Percentiles rank a stretch among this genome's conserved stretches.
phyloP scores from a whole-genome alignment of 1,140 invertebrate species.

The Drosophila seguyi region DNA sequence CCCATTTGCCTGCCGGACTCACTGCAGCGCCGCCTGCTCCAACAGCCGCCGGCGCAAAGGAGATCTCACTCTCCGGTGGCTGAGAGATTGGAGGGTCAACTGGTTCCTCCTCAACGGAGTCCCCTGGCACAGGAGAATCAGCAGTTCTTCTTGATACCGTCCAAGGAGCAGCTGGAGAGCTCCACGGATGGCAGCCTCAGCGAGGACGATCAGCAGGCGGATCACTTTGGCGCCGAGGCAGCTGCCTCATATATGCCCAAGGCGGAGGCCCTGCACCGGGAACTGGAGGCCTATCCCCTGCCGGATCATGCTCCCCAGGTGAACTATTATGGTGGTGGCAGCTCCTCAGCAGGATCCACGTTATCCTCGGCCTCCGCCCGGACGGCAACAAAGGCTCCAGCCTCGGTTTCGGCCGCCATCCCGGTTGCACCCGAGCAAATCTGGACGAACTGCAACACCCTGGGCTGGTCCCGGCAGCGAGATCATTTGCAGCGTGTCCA shows the following conservation, averaged over 20 bases:
- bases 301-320: slow-evolving; percentile 76
- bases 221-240: slow-evolving; percentile 26
- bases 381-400: slow-evolving; percentile 45
- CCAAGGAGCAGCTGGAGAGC: slow-evolving; percentile 48
- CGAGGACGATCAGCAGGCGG: slow-evolving; percentile 25
- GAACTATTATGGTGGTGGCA: slow-evolving; percentile 59
- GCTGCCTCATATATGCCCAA: slow-evolving; percentile 74
- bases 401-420: too few relatives aligned
- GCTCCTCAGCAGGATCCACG: slow-evolving; percentile 7
- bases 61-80: slow-evolving; percentile 74
- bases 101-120: slow-evolving; percentile 11
- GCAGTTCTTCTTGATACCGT: slow-evolving; percentile 78
- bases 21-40: slow-evolving; percentile 68
- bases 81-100: slow-evolving; percentile 62
- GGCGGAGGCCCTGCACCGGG: slow-evolving; percentile 72
- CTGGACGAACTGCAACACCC: slow-evolving; percentile 90
- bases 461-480: slow-evolving; percentile 93
- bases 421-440: slow-evolving; percentile 59
- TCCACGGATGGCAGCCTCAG: slow-evolving; percentile 15
- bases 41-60: slow-evolving; percentile 57
- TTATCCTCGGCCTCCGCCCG: slow-evolving; percentile 21
- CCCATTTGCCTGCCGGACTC: slow-evolving; percentile 91
- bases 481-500: slow-evolving; percentile 92
- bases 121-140: slow-evolving; percentile 74
- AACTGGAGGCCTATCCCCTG: slow-evolving; percentile 68